Evolutionary conservation across 1,140 invertebrate species (phyloP), one percentile per base, ranked within the genome.

Genomic region (Cephus cinctus): DNA sequence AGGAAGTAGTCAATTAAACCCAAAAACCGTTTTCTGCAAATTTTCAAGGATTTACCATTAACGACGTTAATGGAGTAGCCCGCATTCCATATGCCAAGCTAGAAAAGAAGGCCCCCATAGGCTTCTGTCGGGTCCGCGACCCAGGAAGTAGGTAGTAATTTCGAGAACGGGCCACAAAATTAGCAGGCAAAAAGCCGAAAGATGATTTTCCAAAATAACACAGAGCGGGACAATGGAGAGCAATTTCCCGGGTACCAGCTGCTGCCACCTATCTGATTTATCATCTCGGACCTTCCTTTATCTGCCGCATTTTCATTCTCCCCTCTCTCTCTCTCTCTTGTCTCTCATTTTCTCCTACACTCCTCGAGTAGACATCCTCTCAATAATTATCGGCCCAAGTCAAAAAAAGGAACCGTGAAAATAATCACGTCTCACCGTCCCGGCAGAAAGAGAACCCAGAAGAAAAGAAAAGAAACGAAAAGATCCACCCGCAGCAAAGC

Each of bases 141-240:
- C 51, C 47, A 66, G 63, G 65, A 71, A 70, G 59, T 61, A 57
- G 61, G 53, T 57, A 62, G 54, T 69, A 67, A 72, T 71, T 70
- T 65, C 36, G 54, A 54, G 43, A 49, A 48, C 38, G 36, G 40
- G 42, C 49, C 50, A 48, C 47, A 38, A 67, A 74, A 75, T 75
- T 75, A 72, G 68, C 71, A 61, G 59, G 55, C 61, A 65, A 71
- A 70, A 64, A 62, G 51, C 54, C 51, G 56, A 61, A 60, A 59
- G 61, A 69, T 71, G 65, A 69, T 73, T 73, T 75, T 73, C 70
- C 64, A 67, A 73, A 75, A 70, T 69, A 71, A 70, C 56, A 61
- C 54, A 54, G 53, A 44, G 49, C 46, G 54, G 50, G 51, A 67
- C 59, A 67, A 68, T 63, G 51, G 46, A 40, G 47, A 52, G 56